Percentiles rank a stretch among this genome's conserved stretches.
Evolutionary conservation across 2,888 invertebrate genomes (phyloP).

Genomic region (Pristionchus maxplancki): DNA sequence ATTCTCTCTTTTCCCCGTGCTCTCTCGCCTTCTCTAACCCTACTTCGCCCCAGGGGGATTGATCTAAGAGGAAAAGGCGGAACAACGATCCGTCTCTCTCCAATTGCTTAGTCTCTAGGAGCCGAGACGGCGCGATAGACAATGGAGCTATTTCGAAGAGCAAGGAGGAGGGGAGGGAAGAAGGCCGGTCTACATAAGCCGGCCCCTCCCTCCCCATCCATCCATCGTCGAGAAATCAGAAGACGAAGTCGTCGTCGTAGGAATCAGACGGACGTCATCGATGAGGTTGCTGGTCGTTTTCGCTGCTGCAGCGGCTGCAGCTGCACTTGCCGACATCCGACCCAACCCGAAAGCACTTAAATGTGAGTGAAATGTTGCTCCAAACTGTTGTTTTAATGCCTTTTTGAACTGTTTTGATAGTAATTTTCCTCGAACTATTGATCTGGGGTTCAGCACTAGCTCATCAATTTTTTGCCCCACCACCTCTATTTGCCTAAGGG

Average conservation of each 20-base stretch:
- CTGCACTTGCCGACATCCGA: background rate
- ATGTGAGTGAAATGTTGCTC: no score
- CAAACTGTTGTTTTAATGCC: no score
- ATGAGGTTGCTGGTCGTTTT: background rate
- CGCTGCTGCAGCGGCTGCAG: background rate
- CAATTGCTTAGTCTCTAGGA: background rate
- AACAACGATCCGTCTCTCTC: background rate
- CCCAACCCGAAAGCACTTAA: slow-evolving; percentile 39
- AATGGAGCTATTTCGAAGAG: background rate
- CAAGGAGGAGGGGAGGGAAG: background rate
- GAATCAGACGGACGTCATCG: background rate
- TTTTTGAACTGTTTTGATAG: background rate
- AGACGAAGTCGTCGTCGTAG: background rate
- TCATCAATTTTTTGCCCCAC: background rate
- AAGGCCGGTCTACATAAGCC: slow-evolving; percentile 40
- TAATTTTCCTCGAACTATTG: background rate
- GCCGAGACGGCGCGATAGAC: background rate
- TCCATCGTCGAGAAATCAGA: slow-evolving; percentile 3
- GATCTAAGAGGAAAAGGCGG: background rate
- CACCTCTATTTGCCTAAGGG: background rate
- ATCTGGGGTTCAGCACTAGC: background rate
- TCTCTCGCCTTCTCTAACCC: no score
- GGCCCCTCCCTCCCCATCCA: background rate
- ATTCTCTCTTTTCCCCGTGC: no score
- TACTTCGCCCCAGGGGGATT: no score